Evolutionary conservation across 1,140 invertebrate species (phyloP).

Genomic region (Ceratosolen solmsi): DNA sequence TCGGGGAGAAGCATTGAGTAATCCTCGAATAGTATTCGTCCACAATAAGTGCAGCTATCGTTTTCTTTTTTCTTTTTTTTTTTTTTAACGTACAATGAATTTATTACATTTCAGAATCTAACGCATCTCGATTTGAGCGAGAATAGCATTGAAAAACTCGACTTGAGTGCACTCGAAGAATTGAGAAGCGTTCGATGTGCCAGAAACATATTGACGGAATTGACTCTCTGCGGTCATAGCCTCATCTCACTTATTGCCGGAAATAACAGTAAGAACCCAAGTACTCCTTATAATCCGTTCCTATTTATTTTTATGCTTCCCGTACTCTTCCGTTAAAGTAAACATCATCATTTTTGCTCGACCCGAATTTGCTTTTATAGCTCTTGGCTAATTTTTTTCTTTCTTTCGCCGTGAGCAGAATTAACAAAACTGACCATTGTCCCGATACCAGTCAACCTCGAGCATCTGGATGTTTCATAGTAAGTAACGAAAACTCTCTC

Average conservation of each 20-base stretch:
- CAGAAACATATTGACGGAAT: slow-evolving; percentile 79
- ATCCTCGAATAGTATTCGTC: too few species aligned
- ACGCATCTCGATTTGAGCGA: slow-evolving; percentile 86
- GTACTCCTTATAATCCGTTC: not conserved
- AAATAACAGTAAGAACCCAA: slow-evolving; percentile 80
- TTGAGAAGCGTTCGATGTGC: slow-evolving; percentile 82
- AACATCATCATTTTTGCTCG: slow-evolving; percentile 12
- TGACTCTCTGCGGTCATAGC: slow-evolving; percentile 80
- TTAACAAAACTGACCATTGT: slow-evolving; percentile 79
- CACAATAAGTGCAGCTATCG: too few species aligned
- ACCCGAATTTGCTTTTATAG: not conserved
- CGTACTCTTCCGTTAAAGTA: not conserved
- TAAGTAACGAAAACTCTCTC: slow-evolving; percentile 64
- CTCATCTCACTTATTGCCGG: slow-evolving; percentile 81
- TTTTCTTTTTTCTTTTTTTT: too few species aligned
- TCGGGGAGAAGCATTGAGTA: too few species aligned
- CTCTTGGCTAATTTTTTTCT: slow-evolving; percentile 49
- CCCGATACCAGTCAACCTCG: slow-evolving; percentile 79
- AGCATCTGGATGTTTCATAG: slow-evolving; percentile 85
- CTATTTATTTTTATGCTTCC: not conserved
- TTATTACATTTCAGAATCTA: slow-evolving; percentile 76
- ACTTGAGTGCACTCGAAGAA: slow-evolving; percentile 81
- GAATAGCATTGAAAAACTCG: slow-evolving; percentile 83
- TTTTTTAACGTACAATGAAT: too few species aligned
- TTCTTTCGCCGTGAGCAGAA: slow-evolving; percentile 74